Conservation (phyloP, 2,888 invertebrate genomes). For the Lochmaea capreae region DNA sequence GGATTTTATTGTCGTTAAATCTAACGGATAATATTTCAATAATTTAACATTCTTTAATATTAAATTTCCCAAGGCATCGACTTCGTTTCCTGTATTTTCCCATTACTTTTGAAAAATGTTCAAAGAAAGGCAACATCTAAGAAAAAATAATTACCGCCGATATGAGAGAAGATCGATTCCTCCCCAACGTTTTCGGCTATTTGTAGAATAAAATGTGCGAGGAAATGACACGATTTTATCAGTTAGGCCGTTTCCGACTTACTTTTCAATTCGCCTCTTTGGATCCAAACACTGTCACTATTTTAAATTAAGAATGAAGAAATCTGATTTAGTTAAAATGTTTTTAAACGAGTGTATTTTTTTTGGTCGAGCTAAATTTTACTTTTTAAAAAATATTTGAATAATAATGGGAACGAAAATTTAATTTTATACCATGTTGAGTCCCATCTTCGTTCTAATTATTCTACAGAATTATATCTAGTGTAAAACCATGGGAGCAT, state of each 20-base stretch:
- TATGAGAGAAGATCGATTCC: constrained; percentile 26
- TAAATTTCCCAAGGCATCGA: constrained; percentile 27
- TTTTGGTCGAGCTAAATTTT: too few relatives aligned
- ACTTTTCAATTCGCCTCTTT: constrained; percentile 55
- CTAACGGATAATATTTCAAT: constrained; percentile 15
- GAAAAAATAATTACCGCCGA: constrained; percentile 45
- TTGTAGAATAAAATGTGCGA: constrained; percentile 53
- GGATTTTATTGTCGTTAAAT: neutral
- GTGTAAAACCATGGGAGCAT: too few relatives aligned
- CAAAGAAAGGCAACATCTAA: constrained; percentile 32
- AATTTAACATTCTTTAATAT: constrained; percentile 20
- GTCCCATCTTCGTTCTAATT: too few relatives aligned
- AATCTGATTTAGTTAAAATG: constrained; percentile 13
- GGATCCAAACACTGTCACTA: constrained; percentile 29
- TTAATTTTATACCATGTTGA: too few relatives aligned
- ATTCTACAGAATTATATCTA: too few relatives aligned
- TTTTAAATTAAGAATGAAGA: constrained; percentile 21
- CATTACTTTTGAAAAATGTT: constrained; percentile 30
- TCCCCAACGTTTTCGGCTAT: constrained; percentile 41
- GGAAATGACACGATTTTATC: constrained; percentile 59
- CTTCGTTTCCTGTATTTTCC: constrained; percentile 43
- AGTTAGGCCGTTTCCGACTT: constrained; percentile 49
- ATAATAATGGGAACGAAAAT: too few relatives aligned
- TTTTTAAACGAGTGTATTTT: neutral
- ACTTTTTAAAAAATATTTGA: too few relatives aligned